A percentile compares a stretch with the other conserved stretches of the same genome.
Conservation (phyloP, 1,140 invertebrate species). For the Vollenhovia emeryi region DNA sequence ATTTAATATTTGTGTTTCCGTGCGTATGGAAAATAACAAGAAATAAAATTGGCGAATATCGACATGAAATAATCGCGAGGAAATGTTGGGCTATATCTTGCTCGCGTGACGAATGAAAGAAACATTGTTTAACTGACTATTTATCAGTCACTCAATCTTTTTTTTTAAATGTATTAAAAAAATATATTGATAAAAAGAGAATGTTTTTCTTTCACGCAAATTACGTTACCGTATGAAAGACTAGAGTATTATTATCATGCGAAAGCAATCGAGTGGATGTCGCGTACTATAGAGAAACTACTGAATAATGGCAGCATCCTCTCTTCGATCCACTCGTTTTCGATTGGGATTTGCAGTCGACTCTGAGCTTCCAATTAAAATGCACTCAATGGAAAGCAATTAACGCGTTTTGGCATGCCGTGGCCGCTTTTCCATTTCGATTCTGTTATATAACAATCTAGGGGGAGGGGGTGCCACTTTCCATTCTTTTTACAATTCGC, state of each 20-base stretch:
- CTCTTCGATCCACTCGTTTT: conserved; percentile 18
- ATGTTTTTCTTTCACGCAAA: not conserved
- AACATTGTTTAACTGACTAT: not conserved
- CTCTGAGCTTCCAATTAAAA: conserved; percentile 52
- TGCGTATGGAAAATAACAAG: not conserved
- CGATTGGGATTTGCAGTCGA: conserved; percentile 43
- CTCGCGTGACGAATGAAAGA: not conserved
- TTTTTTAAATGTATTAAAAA: not conserved
- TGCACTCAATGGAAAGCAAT: conserved; percentile 52
- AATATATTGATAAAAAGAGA: not conserved
- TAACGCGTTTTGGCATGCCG: conserved; percentile 36
- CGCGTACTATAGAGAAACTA: conserved; percentile 9
- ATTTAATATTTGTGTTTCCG: no score
- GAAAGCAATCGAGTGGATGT: not conserved
- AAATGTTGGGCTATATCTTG: not conserved
- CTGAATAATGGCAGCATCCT: not conserved
- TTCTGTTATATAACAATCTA: conserved; percentile 51
- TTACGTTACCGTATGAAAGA: not conserved
- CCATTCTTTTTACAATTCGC: not conserved
- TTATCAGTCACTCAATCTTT: not conserved
- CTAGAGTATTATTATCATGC: not conserved
- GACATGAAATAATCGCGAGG: not conserved
- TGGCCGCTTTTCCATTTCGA: conserved; percentile 25
- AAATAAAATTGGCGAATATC: not conserved
- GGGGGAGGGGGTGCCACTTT: conserved; percentile 19